Conservation (phyloP, 1,140 invertebrate species). For the Trichonephila clavata region DNA sequence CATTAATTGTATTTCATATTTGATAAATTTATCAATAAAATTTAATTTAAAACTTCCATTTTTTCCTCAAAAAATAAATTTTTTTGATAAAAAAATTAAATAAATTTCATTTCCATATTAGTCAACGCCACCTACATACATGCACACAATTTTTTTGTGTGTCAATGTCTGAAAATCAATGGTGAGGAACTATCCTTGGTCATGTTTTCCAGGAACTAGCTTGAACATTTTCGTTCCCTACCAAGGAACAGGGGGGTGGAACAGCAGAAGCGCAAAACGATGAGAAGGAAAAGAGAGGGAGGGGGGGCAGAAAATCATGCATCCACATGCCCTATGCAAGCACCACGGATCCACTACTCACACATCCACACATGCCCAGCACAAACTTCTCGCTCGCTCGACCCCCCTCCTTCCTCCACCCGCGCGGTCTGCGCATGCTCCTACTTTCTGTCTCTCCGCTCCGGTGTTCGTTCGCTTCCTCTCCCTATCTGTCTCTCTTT, state of each 20-base stretch:
- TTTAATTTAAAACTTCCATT: too few species aligned
- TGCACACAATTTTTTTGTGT: background rate
- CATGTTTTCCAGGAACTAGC: slow-evolving; percentile 70
- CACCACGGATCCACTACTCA: slow-evolving; percentile 33
- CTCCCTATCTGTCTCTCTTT: slow-evolving; percentile 63
- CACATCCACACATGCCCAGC: slow-evolving; percentile 61
- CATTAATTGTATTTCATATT: too few species aligned
- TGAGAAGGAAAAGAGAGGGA: background rate
- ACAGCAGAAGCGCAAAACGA: slow-evolving; percentile 54
- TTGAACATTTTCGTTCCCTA: slow-evolving; percentile 70
- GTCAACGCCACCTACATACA: background rate
- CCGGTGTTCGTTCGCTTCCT: background rate
- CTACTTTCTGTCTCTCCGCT: slow-evolving; percentile 39
- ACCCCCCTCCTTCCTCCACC: slow-evolving; percentile 22
- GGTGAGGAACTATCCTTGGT: slow-evolving; percentile 55
- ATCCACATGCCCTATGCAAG: slow-evolving; percentile 70
- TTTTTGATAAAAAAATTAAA: background rate
- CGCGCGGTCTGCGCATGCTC: slow-evolving; percentile 24
- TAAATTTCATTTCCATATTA: slow-evolving; percentile 1
- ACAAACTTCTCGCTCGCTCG: slow-evolving; percentile 61
- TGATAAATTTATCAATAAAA: too few species aligned
- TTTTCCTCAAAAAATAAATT: too few species aligned
- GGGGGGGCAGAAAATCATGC: slow-evolving; percentile 66
- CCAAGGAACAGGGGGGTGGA: slow-evolving; percentile 24
- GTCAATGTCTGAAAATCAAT: slow-evolving; percentile 62